Evolutionary conservation across 2,888 invertebrate species (phyloP), one percentile per base, ranked within the genome.

Genomic region (Ectemnius cavifrons): DNA sequence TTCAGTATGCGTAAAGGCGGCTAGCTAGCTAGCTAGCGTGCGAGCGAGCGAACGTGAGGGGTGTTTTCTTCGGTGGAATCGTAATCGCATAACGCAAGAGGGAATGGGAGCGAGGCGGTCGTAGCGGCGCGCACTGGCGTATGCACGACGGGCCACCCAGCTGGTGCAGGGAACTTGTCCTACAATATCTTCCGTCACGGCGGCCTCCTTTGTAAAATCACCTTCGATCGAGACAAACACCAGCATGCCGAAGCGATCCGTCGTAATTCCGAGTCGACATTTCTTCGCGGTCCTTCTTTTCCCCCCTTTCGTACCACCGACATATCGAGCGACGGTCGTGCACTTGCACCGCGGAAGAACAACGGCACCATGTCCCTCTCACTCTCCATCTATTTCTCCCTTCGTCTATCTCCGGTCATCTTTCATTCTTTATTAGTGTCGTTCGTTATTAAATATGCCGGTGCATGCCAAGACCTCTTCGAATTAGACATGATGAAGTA

Each of bases 121-220:
- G 57, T 66, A 56, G 71, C 18, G 14, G 66, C 28, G 47, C 75
- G 71, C 60, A 60, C 47, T 52, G 75, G 69, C 60, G 62, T 67
- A 73, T 75, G 77, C 79, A 73, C 71, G 75, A 83, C 79, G 86
- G 87, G 85, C 89, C 88, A 89, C 87, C 89, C 89, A 88, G 85
- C 85, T 85, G 84, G 87, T 84, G 86, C 86, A 85, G 86, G 80
- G 87, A 86, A 89, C 88, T 89, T 89, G 89, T 89, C 88, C 86
- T 88, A 89, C 89, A 89, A 89, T 89, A 89, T 89, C 88, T 89
- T 89, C 89, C 88, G 88, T 89, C 89, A 88, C 88, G 89, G 89
- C 89, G 89, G 89, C 82, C 87, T 87, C 89, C 89, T 89, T 89
- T 89, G 89, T 88, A 87, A 88, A 88, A 89, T 89, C 88, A 88